phyloP scores from a whole-genome alignment of 2,888 invertebrate genomes.

The Agrochola litura region DNA sequence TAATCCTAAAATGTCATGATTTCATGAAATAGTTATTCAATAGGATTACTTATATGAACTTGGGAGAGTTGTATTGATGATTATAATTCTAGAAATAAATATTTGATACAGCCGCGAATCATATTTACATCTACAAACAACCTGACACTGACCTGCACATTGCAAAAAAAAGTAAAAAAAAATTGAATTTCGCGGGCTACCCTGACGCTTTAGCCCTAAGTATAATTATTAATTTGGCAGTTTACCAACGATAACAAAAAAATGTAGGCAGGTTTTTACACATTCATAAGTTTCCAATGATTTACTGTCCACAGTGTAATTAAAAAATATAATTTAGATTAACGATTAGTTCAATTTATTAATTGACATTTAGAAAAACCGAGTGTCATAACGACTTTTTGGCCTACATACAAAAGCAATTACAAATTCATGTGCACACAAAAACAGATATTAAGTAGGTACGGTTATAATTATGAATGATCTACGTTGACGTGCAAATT shows the following conservation, averaged over 20 bases:
- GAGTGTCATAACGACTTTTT: conserved; percentile 4
- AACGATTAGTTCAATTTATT: conserved; percentile 37
- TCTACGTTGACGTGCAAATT: conserved; percentile 3
- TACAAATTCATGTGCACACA: conserved; percentile 22
- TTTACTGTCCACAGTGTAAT: conserved; percentile 2
- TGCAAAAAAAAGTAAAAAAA: no score
- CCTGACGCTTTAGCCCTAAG: no score
- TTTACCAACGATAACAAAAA: neutral
- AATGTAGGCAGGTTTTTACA: conserved; percentile 3
- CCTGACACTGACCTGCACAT: no score
- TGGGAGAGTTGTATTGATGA: no score
- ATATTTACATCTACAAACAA: no score
- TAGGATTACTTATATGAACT: no score
- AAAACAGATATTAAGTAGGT: conserved; percentile 5
- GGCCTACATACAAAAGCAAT: conserved; percentile 2
- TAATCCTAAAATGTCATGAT: no score
- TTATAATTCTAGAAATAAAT: no score
- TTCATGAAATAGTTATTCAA: no score
- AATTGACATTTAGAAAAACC: conserved; percentile 63
- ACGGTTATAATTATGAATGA: neutral
- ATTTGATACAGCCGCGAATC: no score
- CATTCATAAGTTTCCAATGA: conserved; percentile 10
- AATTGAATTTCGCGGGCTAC: no score
- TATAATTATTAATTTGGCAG: neutral
- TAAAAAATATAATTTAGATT: conserved; percentile 24